Conservation (phyloP, 2,888 invertebrate species). For the Netelia melanura region DNA sequence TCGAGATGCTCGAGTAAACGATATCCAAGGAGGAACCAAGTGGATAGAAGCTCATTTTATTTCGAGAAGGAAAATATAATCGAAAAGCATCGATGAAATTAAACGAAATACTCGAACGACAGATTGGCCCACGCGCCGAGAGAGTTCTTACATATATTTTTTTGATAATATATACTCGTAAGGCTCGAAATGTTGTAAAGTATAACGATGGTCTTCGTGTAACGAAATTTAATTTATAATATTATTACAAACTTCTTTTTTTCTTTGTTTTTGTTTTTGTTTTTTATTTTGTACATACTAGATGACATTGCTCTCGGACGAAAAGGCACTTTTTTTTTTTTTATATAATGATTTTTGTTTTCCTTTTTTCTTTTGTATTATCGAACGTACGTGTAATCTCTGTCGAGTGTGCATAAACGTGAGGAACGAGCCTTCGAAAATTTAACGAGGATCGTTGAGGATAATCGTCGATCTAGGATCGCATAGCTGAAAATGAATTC, state of each 20-base stretch:
- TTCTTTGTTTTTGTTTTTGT: slow-evolving; percentile 63
- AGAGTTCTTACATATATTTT: slow-evolving; percentile 58
- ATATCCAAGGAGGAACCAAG: slow-evolving; percentile 12
- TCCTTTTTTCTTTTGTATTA: slow-evolving; percentile 60
- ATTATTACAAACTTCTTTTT: slow-evolving; percentile 64
- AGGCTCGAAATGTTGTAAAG: slow-evolving; percentile 59
- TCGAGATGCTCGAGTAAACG: slow-evolving; percentile 31
- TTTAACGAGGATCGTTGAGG: slow-evolving; percentile 35
- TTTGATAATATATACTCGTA: slow-evolving; percentile 51
- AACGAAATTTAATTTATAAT: slow-evolving; percentile 67
- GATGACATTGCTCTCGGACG: slow-evolving; percentile 73
- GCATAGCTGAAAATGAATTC: slow-evolving; percentile 66
- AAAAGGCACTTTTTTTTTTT: slow-evolving; percentile 63
- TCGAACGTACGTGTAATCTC: slow-evolving; percentile 61
- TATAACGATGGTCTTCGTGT: slow-evolving; percentile 52
- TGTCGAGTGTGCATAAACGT: slow-evolving; percentile 57
- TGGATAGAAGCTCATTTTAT: slow-evolving; percentile 20
- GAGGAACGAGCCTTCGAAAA: slow-evolving; percentile 38
- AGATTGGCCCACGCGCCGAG: slow-evolving; percentile 50
- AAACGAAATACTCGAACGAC: slow-evolving; percentile 59
- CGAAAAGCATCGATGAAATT: slow-evolving; percentile 38
- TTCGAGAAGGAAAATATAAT: slow-evolving; percentile 16
- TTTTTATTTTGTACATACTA: slow-evolving; percentile 77
- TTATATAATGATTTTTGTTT: slow-evolving; percentile 56
- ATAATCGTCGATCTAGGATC: slow-evolving; percentile 65